A percentile compares a stretch with the other conserved stretches of the same genome.
Conservation (phyloP, 2,888 invertebrate genomes). For the Rotaria sp. region DNA sequence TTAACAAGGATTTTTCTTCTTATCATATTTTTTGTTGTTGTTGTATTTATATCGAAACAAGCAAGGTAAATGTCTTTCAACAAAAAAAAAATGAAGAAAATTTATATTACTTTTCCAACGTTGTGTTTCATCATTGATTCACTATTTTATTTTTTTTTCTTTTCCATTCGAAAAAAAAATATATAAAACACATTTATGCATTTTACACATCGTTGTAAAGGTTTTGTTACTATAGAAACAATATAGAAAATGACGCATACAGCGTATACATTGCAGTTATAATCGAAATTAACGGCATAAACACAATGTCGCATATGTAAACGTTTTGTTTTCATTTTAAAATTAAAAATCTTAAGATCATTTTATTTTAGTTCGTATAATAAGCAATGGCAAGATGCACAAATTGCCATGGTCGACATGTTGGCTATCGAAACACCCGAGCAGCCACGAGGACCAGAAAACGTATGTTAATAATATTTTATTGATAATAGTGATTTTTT, state of each 20-base stretch:
- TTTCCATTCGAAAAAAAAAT: neutral
- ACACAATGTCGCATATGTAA: constrained; percentile 21
- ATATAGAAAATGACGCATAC: neutral
- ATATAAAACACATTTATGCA: neutral
- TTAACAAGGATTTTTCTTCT: neutral
- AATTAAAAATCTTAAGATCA: neutral
- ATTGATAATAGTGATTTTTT: neutral
- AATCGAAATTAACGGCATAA: neutral
- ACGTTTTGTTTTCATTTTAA: no score
- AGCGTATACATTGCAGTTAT: neutral
- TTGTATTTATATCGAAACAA: neutral
- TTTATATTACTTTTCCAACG: neutral
- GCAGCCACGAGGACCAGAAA: constrained; percentile 54
- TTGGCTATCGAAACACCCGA: constrained; percentile 53
- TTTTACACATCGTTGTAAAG: neutral
- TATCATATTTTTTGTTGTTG: neutral
- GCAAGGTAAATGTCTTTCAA: neutral
- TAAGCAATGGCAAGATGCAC: constrained; percentile 54
- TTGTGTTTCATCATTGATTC: constrained; percentile 2
- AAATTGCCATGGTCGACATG: constrained; percentile 52
- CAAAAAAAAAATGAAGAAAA: neutral
- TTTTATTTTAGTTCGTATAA: constrained; percentile 45
- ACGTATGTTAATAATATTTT: constrained; percentile 45
- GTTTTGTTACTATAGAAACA: neutral
- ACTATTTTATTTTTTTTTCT: neutral